Evolutionary conservation across 2,888 invertebrate genomes (phyloP), one percentile per base, ranked within the genome.

Genomic region (Synanthedon tipuliformis): DNA sequence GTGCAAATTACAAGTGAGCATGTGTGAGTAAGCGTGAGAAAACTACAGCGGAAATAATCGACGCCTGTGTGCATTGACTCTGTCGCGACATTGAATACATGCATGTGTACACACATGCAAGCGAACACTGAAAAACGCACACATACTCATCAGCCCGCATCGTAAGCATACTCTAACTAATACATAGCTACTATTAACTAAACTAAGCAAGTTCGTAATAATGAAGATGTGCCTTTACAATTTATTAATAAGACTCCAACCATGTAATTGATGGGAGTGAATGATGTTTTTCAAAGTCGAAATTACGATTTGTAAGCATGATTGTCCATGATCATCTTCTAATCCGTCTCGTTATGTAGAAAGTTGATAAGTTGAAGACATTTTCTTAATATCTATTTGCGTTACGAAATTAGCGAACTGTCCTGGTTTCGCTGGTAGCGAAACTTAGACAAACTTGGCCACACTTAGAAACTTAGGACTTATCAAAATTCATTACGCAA

Each of bases 1-100:
- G 75, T 78, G 75, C 76, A 78, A 79, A 84, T 80, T 80, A 76
- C 71, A 68, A 63, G 61, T 71, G 69, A 64, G 67, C 60, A 69
- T 73, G 72, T 65, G 75, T 75, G 74, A 75, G 81, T 79, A 73
- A 85, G 81, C 85, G 86, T 88, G 87, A 84, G 88, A 88, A 87
- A 83, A 78, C 74, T 78, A 77, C 81, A 69, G 71, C 75, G 78
- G 75, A 78, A 75, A 78, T 77, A 76, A 74, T 65, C 73, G 66
- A 65, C 60, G 67, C 59, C 60, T 75, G 50, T 80, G 75, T 74
- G 75, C 65, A 66, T 65, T 60, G 65, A 67, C 69, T 73, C 73
- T 69, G 68, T 71, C 66, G 71, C 68, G 68, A 69, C 34, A 49
- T 66, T 63, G 63, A 64, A 69, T 64, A 57, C 52, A 56, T 59